Conservation (phyloP, 1,140 invertebrate genomes). For the Zaprionus ghesquierei region DNA sequence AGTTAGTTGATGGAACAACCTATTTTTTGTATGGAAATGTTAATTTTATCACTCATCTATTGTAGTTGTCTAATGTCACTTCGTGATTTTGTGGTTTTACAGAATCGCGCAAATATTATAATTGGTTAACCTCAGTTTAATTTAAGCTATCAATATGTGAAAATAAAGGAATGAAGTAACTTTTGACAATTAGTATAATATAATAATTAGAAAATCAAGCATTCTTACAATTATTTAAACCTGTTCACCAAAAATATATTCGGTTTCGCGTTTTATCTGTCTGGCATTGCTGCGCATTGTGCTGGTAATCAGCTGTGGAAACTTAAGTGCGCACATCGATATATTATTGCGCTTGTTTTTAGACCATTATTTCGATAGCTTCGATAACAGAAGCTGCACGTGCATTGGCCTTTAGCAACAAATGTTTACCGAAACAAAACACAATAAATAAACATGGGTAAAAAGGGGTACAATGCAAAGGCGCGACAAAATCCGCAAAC, state of each 20-base stretch:
- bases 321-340: background rate
- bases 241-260: background rate
- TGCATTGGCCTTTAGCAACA: slow-evolving; percentile 20
- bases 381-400: slow-evolving; percentile 21
- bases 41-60: background rate
- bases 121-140: too few relatives aligned
- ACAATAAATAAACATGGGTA: slow-evolving; percentile 83
- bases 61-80: background rate
- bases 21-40: too few relatives aligned
- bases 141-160: too few relatives aligned
- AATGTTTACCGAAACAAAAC: slow-evolving; percentile 18
- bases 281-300: background rate
- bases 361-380: background rate
- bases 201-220: too few relatives aligned
- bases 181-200: too few relatives aligned
- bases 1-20: background rate
- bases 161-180: too few relatives aligned
- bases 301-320: background rate
- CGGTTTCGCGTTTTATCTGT: background rate
- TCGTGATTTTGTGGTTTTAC: too few relatives aligned
- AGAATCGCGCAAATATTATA: too few relatives aligned
- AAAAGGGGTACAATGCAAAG: slow-evolving; percentile 90
- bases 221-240: too few relatives aligned
- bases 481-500: slow-evolving; percentile 88
- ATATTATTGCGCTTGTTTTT: background rate